These are phyloP conservation scores for Hydractinia symbiolongicarpus DNA, from an alignment of 30 jellyfish, hydroid and myxozoan genomes.

Conservation along the genomic window DNA sequence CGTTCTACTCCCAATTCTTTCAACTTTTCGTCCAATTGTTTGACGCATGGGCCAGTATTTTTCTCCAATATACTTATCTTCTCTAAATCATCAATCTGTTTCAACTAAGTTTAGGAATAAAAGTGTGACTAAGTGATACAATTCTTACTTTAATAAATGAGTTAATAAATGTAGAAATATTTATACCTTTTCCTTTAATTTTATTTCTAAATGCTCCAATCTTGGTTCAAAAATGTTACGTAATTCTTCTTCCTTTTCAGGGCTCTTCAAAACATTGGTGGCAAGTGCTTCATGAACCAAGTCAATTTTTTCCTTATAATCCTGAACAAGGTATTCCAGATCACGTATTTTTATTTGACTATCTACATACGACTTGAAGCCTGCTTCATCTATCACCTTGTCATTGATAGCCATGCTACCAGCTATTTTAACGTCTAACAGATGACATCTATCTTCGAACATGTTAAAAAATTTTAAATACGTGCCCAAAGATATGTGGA, in stretches of 20 bases:
- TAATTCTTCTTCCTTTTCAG: background rate
- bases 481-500: background rate
- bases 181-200: background rate
- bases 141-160: too few relatives aligned
- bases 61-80: too few relatives aligned
- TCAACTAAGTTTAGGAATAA: too few relatives aligned
- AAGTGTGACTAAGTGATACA: too few relatives aligned
- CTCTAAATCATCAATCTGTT: too few relatives aligned
- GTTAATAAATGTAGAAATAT: too few relatives aligned
- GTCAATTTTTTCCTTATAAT: background rate
- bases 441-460: slow-evolving; percentile 2
- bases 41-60: too few relatives aligned
- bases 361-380: background rate
- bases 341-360: background rate
- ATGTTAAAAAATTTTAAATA: background rate
- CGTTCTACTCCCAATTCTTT: too few relatives aligned
- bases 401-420: background rate
- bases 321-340: background rate
- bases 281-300: background rate
- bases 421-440: background rate
- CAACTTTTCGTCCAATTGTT: too few relatives aligned
- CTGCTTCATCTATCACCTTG: background rate
- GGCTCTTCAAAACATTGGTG: background rate
- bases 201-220: background rate
- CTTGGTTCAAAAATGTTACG: slow-evolving; percentile 1